Conservation (phyloP, 1,140 invertebrate species). For the Ostrea denselamellosa region DNA sequence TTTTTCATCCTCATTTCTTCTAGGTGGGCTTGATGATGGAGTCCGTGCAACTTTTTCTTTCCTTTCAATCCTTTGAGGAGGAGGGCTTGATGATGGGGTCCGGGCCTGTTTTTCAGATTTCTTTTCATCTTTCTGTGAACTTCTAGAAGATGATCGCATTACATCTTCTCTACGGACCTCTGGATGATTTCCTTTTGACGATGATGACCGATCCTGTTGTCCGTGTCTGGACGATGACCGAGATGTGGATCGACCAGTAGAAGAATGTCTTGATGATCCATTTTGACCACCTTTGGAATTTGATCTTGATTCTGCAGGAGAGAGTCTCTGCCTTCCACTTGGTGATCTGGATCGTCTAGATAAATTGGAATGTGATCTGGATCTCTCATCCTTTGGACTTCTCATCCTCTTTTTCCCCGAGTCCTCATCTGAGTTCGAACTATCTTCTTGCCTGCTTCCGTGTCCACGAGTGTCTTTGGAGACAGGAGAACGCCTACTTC, state of each 20-base stretch:
- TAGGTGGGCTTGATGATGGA: slow-evolving; percentile 18
- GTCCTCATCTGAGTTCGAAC: not conserved
- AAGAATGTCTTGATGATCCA: slow-evolving; percentile 5
- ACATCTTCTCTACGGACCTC: not conserved
- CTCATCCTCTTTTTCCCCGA: not conserved
- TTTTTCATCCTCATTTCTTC: not conserved
- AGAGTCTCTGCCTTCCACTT: not conserved
- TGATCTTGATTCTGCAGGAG: slow-evolving; percentile 22
- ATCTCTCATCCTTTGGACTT: slow-evolving; percentile 12
- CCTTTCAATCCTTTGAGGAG: not conserved
- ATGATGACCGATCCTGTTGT: not conserved
- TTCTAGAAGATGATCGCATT: not conserved
- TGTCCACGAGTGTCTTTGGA: slow-evolving; percentile 4
- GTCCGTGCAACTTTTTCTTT: not conserved
- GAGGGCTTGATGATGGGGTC: slow-evolving; percentile 31
- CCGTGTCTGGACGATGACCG: not conserved
- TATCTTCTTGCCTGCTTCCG: not conserved
- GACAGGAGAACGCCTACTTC: not conserved
- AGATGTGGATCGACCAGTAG: not conserved
- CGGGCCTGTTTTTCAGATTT: not conserved
- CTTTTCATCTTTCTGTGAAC: not conserved
- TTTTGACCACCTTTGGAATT: slow-evolving; percentile 19
- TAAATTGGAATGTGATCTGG: slow-evolving; percentile 12
- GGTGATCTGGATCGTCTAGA: slow-evolving; percentile 11
- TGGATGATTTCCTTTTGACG: not conserved